Percentiles rank a stretch among this genome's conserved stretches.
Evolutionary conservation across 92 coral and sea anemone species (phyloP).

Genomic region (Palythoa grandiflora): DNA sequence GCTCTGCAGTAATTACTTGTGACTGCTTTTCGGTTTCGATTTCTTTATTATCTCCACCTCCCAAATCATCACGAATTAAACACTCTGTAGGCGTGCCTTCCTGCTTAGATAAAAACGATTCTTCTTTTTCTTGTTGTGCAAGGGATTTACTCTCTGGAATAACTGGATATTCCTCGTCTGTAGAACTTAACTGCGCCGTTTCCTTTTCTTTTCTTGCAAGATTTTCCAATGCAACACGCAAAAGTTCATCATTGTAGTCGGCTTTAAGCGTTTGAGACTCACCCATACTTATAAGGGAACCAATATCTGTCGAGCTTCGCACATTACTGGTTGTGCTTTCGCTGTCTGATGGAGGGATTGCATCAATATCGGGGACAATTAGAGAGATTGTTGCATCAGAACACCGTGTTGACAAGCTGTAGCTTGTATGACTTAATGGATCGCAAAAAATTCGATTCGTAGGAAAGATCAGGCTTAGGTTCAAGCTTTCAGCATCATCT

Average conservation of each 20-base stretch:
- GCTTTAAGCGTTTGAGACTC: not conserved
- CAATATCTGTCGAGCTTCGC: not conserved
- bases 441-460: conserved; percentile 24
- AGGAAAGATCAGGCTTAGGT: conserved; percentile 19
- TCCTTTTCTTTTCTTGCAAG: conserved; percentile 40
- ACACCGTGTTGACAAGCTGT: conserved; percentile 22
- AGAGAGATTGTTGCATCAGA: conserved; percentile 30
- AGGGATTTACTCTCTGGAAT: not conserved
- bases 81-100: not conserved
- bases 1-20: not conserved
- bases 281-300: conserved; percentile 18
- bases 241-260: conserved; percentile 33
- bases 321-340: conserved; percentile 8
- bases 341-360: conserved; percentile 33
- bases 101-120: not conserved
- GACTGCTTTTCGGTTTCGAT: not conserved
- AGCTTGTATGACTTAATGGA: conserved; percentile 32
- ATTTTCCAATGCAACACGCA: conserved; percentile 36
- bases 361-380: conserved; percentile 16
- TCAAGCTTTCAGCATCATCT: conserved; percentile 13
- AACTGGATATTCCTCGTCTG: not conserved
- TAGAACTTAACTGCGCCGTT: not conserved
- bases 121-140: not conserved
- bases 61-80: not conserved
- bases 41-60: not conserved